Conservation (phyloP, 2,797 vertebrate species). For the Manis javanica region DNA sequence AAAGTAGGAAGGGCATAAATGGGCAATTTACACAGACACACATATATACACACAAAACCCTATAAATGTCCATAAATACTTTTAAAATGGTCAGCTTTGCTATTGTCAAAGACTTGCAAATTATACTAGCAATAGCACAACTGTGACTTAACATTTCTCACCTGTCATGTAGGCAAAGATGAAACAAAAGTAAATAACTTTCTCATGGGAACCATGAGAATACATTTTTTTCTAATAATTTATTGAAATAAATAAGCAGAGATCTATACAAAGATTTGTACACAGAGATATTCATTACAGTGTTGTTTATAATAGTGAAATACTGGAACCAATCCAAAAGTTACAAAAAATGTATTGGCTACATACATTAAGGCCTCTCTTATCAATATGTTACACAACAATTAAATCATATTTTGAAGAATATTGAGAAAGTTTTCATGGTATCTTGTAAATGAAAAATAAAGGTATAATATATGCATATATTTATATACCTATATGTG, state of each 20-base stretch:
- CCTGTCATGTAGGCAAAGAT: not conserved
- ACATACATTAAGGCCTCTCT: not conserved
- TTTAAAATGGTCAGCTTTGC: not conserved
- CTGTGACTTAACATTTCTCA: not conserved
- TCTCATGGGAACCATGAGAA: slow-evolving; percentile 17
- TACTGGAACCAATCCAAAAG: not conserved
- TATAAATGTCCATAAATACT: slow-evolving; percentile 24
- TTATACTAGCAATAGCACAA: not conserved
- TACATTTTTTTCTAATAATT: not conserved
- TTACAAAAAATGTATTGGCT: not conserved
- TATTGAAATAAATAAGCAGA: slow-evolving; percentile 38
- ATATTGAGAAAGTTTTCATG: not conserved
- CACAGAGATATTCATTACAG: not conserved
- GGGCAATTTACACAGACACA: not conserved
- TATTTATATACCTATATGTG: not conserved
- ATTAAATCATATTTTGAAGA: not conserved
- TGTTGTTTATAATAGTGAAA: slow-evolving; percentile 6
- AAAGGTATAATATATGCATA: not conserved
- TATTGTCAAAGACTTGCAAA: not conserved
- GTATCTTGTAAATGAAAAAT: not conserved
- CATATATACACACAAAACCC: not conserved
- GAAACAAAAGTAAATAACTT: not conserved
- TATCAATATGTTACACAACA: not conserved
- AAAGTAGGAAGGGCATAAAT: not conserved
- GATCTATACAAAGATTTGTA: not conserved